Evolutionary conservation across 2,797 vertebrate genomes (phyloP).

Genomic region (Acipenser oxyrinchus): DNA sequence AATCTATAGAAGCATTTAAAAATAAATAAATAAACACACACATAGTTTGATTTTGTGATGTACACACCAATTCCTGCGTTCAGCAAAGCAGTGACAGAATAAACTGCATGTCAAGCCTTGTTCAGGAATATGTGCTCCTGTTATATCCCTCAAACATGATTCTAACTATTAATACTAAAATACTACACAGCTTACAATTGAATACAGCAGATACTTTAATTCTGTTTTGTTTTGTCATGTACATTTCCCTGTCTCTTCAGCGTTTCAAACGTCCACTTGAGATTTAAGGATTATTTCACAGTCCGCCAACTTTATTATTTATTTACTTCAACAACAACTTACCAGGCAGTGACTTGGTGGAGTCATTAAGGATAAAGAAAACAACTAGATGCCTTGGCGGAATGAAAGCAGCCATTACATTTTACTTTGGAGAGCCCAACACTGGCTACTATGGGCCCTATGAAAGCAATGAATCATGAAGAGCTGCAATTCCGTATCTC

Average conservation of each 20-base stretch:
- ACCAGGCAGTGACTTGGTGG: constrained; percentile 24
- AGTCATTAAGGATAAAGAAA: constrained; percentile 19
- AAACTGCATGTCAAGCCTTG: too few relatives aligned
- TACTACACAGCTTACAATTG: too few relatives aligned
- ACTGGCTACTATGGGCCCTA: constrained; percentile 42
- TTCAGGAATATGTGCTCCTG: too few relatives aligned
- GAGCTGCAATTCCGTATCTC: constrained; percentile 62
- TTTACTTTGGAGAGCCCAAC: constrained; percentile 14
- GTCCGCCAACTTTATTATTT: constrained; percentile 19
- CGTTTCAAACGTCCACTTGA: constrained; percentile 21
- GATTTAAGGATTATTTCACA: constrained; percentile 34
- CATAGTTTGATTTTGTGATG: too few relatives aligned
- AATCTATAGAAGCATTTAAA: too few relatives aligned
- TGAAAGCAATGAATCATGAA: constrained; percentile 59
- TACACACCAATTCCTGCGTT: too few relatives aligned
- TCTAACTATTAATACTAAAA: too few relatives aligned
- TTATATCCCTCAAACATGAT: too few relatives aligned
- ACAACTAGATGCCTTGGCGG: constrained; percentile 15
- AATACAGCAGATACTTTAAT: too few relatives aligned
- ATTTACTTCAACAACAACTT: constrained; percentile 40
- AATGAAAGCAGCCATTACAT: constrained; percentile 32
- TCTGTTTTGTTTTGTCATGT: constrained; percentile 21
- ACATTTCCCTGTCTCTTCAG: constrained; percentile 23
- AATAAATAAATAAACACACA: too few relatives aligned
- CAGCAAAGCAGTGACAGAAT: too few relatives aligned